A percentile compares a stretch with the other conserved stretches of the same genome.
phyloP scores from a whole-genome alignment of 2,888 invertebrate species.

The Drosophila nigritarsus region DNA sequence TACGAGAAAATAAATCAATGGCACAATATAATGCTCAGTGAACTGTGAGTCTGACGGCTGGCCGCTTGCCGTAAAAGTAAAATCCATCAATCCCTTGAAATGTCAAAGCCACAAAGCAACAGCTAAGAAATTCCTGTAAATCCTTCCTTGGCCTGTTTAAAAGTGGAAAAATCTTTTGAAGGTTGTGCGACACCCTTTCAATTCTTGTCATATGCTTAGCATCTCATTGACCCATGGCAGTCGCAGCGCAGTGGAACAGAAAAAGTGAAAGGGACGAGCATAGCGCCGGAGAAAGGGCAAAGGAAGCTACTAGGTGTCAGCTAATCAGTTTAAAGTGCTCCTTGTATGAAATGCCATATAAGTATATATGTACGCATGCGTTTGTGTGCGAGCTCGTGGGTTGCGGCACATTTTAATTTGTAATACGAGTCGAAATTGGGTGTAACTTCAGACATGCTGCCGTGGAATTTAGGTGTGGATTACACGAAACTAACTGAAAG shows the following conservation, averaged over 20 bases:
- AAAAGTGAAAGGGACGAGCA: constrained; percentile 30
- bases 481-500: constrained; percentile 57
- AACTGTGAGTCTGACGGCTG: constrained; percentile 50
- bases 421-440: constrained; percentile 81
- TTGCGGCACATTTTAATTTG: constrained; percentile 81
- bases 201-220: constrained; percentile 71
- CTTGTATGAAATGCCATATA: neutral
- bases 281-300: neutral
- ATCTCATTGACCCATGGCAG: constrained; percentile 77
- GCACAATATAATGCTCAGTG: constrained; percentile 55
- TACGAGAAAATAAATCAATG: constrained; percentile 69
- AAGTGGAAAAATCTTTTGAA: constrained; percentile 69
- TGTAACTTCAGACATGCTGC: constrained; percentile 78
- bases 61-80: constrained; percentile 23
- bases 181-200: constrained; percentile 69
- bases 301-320: constrained; percentile 40
- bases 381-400: constrained; percentile 39
- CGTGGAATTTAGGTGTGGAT: constrained; percentile 70
- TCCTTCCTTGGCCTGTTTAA: constrained; percentile 67
- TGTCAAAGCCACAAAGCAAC: constrained; percentile 74
- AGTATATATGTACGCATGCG: neutral
- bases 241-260: constrained; percentile 30
- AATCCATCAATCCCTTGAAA: constrained; percentile 68
- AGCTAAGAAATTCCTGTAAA: constrained; percentile 64
- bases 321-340: constrained; percentile 71